These are phyloP conservation scores for Chelonoidis abingdonii DNA, from an alignment of 2,113 vertebrate species.

Conservation along the genomic window DNA sequence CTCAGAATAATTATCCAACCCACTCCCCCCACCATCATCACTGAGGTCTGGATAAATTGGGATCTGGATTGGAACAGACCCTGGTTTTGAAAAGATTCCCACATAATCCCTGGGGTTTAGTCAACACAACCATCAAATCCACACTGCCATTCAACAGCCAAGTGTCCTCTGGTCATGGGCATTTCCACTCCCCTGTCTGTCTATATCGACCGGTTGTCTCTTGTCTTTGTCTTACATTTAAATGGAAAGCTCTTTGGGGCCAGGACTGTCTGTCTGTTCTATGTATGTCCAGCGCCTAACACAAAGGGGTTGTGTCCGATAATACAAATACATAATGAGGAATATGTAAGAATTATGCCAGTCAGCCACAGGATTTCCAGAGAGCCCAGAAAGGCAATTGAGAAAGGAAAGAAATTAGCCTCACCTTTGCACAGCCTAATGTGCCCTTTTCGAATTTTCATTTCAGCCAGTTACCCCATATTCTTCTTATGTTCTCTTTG, in stretches of 20 bases:
- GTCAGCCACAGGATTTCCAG: fast-evolving
- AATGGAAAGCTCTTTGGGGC: neutral
- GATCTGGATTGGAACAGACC: neutral
- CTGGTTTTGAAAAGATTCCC: neutral
- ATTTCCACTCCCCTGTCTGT: neutral
- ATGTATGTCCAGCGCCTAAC: neutral
- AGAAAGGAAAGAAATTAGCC: neutral
- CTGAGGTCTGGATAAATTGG: neutral
- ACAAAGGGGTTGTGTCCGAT: neutral
- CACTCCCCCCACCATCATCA: neutral
- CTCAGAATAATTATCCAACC: neutral
- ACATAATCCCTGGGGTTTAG: too few species aligned
- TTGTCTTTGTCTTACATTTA: neutral
- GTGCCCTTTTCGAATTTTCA: neutral
- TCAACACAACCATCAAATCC: neutral
- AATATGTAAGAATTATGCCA: too few species aligned
- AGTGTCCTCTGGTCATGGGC: neutral
- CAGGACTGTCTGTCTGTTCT: neutral
- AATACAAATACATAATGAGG: neutral
- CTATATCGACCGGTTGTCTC: neutral
- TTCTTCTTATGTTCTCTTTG: neutral
- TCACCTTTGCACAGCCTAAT: neutral
- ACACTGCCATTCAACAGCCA: neutral
- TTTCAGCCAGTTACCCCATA: fast-evolving
- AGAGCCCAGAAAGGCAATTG: fast-evolving